These are phyloP conservation scores for Gasterosteus nipponicus DNA, from an alignment of 2,113 vertebrate species.

Conservation along the genomic window DNA sequence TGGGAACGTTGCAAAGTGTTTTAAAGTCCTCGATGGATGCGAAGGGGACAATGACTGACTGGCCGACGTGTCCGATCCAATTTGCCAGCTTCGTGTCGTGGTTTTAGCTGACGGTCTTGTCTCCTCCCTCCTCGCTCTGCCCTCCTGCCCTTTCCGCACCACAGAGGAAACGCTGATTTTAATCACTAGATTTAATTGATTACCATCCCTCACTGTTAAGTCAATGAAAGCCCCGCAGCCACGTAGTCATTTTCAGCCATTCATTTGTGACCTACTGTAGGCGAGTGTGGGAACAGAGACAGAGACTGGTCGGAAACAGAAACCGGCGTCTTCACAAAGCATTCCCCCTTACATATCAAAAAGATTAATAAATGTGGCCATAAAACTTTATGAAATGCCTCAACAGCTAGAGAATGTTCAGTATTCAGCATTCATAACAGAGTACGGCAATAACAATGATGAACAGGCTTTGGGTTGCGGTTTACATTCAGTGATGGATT, in stretches of 20 bases:
- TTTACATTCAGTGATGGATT: conserved; percentile 65
- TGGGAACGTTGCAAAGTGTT: conserved; percentile 8
- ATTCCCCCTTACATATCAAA: conserved; percentile 10
- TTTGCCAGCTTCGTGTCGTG: conserved; percentile 19
- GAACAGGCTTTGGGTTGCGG: conserved; percentile 57
- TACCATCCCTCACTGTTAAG: conserved; percentile 59
- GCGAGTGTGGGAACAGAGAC: conserved; percentile 7
- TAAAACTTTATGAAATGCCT: conserved; percentile 44
- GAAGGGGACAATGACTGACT: background rate
- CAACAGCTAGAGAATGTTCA: conserved; percentile 20
- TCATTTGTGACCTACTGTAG: conserved; percentile 28
- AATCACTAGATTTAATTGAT: conserved; percentile 66
- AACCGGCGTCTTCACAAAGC: too few relatives aligned
- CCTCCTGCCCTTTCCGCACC: conserved; percentile 24
- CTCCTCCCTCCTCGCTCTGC: background rate
- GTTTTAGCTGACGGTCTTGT: conserved; percentile 27
- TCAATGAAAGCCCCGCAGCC: conserved; percentile 59
- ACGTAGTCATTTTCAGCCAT: conserved; percentile 51
- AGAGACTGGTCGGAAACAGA: too few relatives aligned
- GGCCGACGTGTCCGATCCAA: conserved; percentile 16
- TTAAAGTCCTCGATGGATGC: background rate
- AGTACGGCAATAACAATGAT: conserved; percentile 54
- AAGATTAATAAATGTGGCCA: conserved; percentile 18
- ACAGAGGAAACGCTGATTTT: conserved; percentile 62
- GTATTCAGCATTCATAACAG: conserved; percentile 45